Base-by-base conservation (phyloP, 2,888 invertebrate genomes). In the Hypomecis atomaria region DNA sequence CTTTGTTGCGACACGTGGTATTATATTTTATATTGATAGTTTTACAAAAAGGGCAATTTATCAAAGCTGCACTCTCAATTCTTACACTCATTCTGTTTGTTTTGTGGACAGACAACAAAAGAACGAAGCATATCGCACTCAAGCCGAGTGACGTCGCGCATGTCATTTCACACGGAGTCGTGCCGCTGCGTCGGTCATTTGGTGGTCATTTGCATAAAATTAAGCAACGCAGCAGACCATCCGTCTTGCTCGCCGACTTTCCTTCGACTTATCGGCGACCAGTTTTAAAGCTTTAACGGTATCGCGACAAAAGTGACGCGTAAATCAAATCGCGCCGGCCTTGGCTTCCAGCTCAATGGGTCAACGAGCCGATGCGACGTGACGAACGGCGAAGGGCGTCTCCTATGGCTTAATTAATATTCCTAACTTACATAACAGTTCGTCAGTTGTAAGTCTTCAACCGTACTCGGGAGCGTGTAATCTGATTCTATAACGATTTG, bases 261-360 rank as follows among this genome's bases (percentile, higher is more conserved):
- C 84, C 82, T 83, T 79, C 72, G 74, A 76, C 78, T 81, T 86
- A 86, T 84, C 73, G 74, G 71, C 75, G 79, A 78, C 79, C 82
- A 78, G 79, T 85, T 88, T 86, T 81, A 89, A 83, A 88, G 83
- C 79, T 78, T 83, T 90, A 90, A 89, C 90, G 90, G 90, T 89
- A 86, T 79, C 70, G 74, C 78, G 82, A 84, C 78, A 88, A 90
- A 90, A 90, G 88, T 89, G 88, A 89, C 79, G 81, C 84, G 85
- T 88, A 85, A 88, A 88, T 89, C 85, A 87, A 85, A 86, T 78
- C 72, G 69, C 49, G 64, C 66, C 72, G 79, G 77, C 78, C 81
- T 82, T 85, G 83, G 84, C 83, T 81, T 80, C 81, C 82, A 78
- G 74, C 73, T 66, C 72, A 71, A 66, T 71, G 71, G 69, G 72